Conservation (phyloP, 1,140 invertebrate species). For the Cephus cinctus region DNA sequence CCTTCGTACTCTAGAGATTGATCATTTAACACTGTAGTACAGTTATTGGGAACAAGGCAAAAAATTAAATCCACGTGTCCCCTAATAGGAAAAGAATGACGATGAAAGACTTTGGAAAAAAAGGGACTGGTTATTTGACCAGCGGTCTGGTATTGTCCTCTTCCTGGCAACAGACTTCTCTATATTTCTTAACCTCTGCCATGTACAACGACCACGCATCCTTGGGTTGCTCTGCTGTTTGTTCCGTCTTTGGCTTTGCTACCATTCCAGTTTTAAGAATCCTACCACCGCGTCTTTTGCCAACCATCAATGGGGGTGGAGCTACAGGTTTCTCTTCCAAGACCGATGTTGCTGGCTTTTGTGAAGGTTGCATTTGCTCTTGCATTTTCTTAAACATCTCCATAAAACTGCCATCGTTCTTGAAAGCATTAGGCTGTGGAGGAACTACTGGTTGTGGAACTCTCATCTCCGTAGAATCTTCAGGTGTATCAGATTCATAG, state of each 20-base stretch:
- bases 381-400: constrained; percentile 90
- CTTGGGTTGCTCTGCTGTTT: constrained; percentile 67
- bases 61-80: too few species aligned
- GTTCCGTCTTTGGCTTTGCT: constrained; percentile 75
- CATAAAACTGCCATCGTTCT: constrained; percentile 85
- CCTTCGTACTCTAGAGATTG: too few species aligned
- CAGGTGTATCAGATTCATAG: constrained; percentile 30
- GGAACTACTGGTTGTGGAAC: constrained; percentile 31
- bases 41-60: too few species aligned
- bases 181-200: constrained; percentile 89
- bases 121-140: constrained; percentile 72
- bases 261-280: constrained; percentile 87
- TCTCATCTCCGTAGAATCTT: constrained; percentile 32
- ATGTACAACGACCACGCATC: constrained; percentile 92
- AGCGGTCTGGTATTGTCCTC: constrained; percentile 88
- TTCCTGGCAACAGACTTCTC: constrained; percentile 87
- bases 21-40: too few species aligned
- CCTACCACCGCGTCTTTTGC: constrained; percentile 81
- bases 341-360: constrained; percentile 46
- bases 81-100: too few species aligned
- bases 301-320: constrained; percentile 68
- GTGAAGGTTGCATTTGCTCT: constrained; percentile 54
- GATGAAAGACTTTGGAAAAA: too few species aligned
- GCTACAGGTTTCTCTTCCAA: constrained; percentile 52
- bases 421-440: constrained; percentile 64